phyloP scores from a whole-genome alignment of 2,797 vertebrate species.

The Notolepis coatsorum region DNA sequence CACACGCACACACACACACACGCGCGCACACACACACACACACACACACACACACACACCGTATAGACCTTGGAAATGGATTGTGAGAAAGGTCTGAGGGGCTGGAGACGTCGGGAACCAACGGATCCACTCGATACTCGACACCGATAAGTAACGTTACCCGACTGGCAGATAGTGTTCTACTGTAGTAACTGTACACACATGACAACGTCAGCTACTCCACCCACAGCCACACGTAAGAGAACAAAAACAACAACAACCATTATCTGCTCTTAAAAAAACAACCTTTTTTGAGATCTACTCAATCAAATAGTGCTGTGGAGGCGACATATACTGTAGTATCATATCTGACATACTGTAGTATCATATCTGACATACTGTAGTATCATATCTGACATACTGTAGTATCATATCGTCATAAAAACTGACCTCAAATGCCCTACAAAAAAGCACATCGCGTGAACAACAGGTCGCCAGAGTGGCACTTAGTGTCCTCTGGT shows the following conservation, averaged over 20 bases:
- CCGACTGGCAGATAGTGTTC: slow-evolving; percentile 70
- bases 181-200: slow-evolving; percentile 31
- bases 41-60: slow-evolving; percentile 12
- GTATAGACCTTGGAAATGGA: slow-evolving; percentile 23
- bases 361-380: too few relatives aligned
- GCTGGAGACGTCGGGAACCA: slow-evolving; percentile 28
- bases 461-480: slow-evolving; percentile 16
- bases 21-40: slow-evolving; percentile 3
- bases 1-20: neutral
- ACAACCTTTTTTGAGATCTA: slow-evolving; percentile 70
- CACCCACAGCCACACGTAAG: slow-evolving; percentile 39
- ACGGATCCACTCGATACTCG: slow-evolving; percentile 16
- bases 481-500: neutral
- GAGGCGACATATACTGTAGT: slow-evolving; percentile 36
- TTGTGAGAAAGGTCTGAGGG: slow-evolving; percentile 23
- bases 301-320: slow-evolving; percentile 61
- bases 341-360: too few relatives aligned
- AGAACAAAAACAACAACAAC: slow-evolving; percentile 28
- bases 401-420: slow-evolving; percentile 20
- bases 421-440: slow-evolving; percentile 44
- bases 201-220: slow-evolving; percentile 35
- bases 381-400: too few relatives aligned
- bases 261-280: slow-evolving; percentile 39
- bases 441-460: slow-evolving; percentile 39
- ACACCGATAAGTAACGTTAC: slow-evolving; percentile 43